A percentile compares a stretch with the other conserved stretches of the same genome.
phyloP scores from a whole-genome alignment of 1,140 invertebrate genomes.

The Brevipalpus yothersi region DNA sequence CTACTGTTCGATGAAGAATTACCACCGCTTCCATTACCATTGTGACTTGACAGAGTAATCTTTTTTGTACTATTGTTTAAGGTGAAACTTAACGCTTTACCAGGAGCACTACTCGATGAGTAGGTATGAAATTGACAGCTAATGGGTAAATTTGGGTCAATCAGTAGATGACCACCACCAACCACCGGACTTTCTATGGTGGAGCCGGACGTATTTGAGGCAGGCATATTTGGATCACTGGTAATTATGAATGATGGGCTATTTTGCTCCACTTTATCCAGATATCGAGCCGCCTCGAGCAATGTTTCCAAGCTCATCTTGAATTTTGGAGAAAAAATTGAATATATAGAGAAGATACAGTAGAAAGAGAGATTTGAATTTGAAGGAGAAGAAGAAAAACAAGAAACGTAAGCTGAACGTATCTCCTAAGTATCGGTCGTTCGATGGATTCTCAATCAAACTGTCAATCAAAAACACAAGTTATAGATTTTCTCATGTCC shows the following conservation, averaged over 20 bases:
- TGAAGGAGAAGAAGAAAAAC: too few relatives aligned
- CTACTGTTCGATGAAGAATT: too few relatives aligned
- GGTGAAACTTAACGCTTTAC: neutral
- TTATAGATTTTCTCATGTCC: too few relatives aligned
- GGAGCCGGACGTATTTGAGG: neutral
- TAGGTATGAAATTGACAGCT: conserved; percentile 6
- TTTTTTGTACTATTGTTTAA: neutral
- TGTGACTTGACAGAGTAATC: neutral
- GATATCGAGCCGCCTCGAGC: conserved; percentile 6
- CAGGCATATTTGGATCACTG: neutral
- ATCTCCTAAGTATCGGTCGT: too few relatives aligned
- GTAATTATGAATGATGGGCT: neutral
- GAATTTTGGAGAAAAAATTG: neutral
- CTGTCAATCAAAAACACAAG: too few relatives aligned
- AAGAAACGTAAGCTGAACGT: too few relatives aligned
- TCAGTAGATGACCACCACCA: neutral
- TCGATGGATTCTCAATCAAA: too few relatives aligned
- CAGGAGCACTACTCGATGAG: neutral
- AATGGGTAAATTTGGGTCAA: conserved; percentile 5
- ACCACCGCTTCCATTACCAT: neutral
- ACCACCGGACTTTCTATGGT: too few relatives aligned
- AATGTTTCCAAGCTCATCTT: conserved; percentile 7
- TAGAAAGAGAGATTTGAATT: too few relatives aligned
- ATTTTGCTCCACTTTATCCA: conserved; percentile 14
- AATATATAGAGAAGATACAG: neutral